Evolutionary conservation across 2,888 invertebrate genomes (phyloP), one percentile per base, ranked within the genome.

Genomic region (Drosophila setosimentum): DNA sequence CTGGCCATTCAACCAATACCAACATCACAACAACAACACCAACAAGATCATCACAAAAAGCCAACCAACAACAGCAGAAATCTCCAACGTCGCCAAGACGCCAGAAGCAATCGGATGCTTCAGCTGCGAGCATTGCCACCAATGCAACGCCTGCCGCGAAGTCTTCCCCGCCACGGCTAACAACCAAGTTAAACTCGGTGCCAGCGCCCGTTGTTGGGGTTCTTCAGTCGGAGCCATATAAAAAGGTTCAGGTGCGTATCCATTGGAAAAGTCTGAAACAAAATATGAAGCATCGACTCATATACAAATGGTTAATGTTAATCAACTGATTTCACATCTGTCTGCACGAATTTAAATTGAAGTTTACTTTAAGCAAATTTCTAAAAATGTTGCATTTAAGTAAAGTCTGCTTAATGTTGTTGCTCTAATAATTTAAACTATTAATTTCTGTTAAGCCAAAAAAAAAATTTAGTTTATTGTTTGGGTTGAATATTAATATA

Each of bases 231-330:
- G 91, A 88, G 67, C 89, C 89, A 11, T 90, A 87, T 61, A 87
- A 86, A 62, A 87, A 89, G 68, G 88, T 91, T 53, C 89, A 90
- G 89, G 89, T 89, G 69, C 61, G 87, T 77, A 30, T 35, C 7
- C 32, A 27, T 18, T 42, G 42, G 30, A 30, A 57, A 30, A 21
- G 16, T 40, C 27, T n/a, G 8, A n/a, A 35, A 27, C 35, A 27
- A 27, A 37, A 37, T 37, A 13, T 37, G 53, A 33, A 53, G n/a
- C 54, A 29, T 11, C 32, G n/a, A 13, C 42, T 21, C 42, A 21
- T 45, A 45, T 3, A 3, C 21, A 21, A 45, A 45, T 16, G 21
- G 3, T 45, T 24, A 0, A 45, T 45, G 7, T 16, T 24, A 3
- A 21, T 45, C 45, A 45, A 21, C 21, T 45, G 21, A 45, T 45